Conservation (phyloP, 1,140 invertebrate genomes). For the Dolichoris vasculosae region DNA sequence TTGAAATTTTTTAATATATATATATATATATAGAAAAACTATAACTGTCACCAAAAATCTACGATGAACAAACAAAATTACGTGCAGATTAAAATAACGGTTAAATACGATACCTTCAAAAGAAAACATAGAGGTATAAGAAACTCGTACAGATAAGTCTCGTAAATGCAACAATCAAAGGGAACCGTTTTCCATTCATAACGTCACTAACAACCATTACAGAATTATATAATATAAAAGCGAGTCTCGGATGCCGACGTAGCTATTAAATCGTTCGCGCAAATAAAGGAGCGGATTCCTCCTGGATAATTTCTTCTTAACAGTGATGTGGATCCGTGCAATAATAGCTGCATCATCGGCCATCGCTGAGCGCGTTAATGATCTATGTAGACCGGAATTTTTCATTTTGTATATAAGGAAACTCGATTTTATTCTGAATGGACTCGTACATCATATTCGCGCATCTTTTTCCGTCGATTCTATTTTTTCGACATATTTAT, state of each 20-base stretch:
- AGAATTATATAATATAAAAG: conserved; percentile 38
- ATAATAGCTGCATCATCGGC: background rate
- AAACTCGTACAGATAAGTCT: conserved; percentile 10
- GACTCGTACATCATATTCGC: background rate
- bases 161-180: background rate
- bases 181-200: conserved; percentile 49
- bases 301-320: background rate
- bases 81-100: background rate
- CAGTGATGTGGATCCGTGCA: background rate
- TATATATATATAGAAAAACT: no score
- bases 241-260: background rate
- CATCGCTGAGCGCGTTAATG: conserved; percentile 23
- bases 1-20: no score
- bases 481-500: no score
- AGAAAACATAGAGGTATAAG: background rate
- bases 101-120: background rate
- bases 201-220: conserved; percentile 33
- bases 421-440: conserved; percentile 8
- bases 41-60: background rate
- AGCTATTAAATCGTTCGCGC: conserved; percentile 10
- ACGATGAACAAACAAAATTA: background rate
- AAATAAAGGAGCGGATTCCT: conserved; percentile 37
- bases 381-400: conserved; percentile 50
- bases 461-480: no score
- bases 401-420: conserved; percentile 52